Conservation (phyloP, 2,888 invertebrate genomes). For the Ephialtes manifestator region DNA sequence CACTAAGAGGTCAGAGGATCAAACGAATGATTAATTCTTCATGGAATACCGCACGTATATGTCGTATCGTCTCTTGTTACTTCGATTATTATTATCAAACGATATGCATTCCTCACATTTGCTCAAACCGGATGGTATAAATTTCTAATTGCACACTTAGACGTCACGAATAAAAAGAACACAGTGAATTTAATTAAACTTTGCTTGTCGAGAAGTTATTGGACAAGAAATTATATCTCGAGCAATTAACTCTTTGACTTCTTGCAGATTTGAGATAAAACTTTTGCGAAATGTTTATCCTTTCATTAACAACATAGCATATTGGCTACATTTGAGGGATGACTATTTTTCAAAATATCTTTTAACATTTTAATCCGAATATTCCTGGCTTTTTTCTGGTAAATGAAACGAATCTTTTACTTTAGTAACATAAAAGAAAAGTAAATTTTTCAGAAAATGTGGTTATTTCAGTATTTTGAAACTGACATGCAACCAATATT, state of each 20-base stretch:
- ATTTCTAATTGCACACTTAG: slow-evolving; percentile 13
- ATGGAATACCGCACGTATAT: slow-evolving; percentile 61
- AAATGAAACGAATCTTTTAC: too few relatives aligned
- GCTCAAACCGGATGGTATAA: slow-evolving; percentile 1
- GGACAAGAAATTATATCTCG: slow-evolving; percentile 1
- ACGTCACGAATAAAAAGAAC: neutral
- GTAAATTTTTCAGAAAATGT: too few relatives aligned
- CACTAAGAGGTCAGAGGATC: slow-evolving; percentile 71
- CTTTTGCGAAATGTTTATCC: neutral
- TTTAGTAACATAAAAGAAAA: too few relatives aligned
- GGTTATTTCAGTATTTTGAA: too few relatives aligned
- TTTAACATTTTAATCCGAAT: too few relatives aligned
- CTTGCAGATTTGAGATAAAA: neutral
- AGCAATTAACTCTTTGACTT: neutral
- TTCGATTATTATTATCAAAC: slow-evolving; percentile 47
- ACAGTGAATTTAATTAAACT: slow-evolving; percentile 3
- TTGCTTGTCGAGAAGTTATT: neutral
- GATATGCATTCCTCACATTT: slow-evolving; percentile 7
- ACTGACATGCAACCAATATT: too few relatives aligned
- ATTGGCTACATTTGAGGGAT: too few relatives aligned
- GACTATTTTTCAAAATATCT: too few relatives aligned
- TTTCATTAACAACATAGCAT: neutral
- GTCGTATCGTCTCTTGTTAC: slow-evolving; percentile 41
- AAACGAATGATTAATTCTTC: slow-evolving; percentile 74
- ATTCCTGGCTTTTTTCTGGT: too few relatives aligned